A percentile compares a stretch with the other conserved stretches of the same genome.
phyloP scores from a whole-genome alignment of 2,888 invertebrate genomes.

The Patella pellucida region DNA sequence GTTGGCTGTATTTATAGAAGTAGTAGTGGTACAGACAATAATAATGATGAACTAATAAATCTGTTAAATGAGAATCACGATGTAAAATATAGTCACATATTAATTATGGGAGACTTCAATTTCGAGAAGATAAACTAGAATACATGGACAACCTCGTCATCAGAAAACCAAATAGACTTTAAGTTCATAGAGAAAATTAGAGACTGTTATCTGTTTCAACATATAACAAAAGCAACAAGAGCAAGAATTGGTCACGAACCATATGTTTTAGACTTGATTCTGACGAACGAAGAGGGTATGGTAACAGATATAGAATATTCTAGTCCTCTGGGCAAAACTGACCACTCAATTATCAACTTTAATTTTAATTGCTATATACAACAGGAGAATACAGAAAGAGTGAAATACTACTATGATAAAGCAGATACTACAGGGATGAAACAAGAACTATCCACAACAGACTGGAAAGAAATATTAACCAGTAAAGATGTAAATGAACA shows the following conservation, averaged over 20 bases:
- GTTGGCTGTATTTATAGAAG: conserved; percentile 17
- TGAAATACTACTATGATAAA: neutral
- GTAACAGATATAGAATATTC: conserved; percentile 16
- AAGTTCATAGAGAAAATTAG: conserved; percentile 15
- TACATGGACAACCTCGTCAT: neutral
- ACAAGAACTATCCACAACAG: neutral
- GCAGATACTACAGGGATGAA: neutral
- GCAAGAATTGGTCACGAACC: conserved; percentile 20
- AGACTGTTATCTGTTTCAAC: conserved; percentile 22
- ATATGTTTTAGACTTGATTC: conserved; percentile 21
- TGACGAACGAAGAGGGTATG: conserved; percentile 28
- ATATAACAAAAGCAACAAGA: conserved; percentile 20
- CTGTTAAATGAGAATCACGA: neutral
- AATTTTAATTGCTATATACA: neutral
- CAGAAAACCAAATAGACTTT: neutral
- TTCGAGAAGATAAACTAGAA: too few species aligned
- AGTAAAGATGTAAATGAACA: neutral
- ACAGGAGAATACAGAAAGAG: neutral
- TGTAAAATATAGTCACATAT: neutral
- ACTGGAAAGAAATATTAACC: neutral
- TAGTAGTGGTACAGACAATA: neutral
- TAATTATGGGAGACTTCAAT: too few species aligned
- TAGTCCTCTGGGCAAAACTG: conserved; percentile 13
- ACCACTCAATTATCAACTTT: neutral
- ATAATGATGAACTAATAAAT: conserved; percentile 4